These are phyloP conservation scores for Vulpes ferrilata DNA, from an alignment of 2,113 vertebrate genomes.

Conservation along the genomic window DNA sequence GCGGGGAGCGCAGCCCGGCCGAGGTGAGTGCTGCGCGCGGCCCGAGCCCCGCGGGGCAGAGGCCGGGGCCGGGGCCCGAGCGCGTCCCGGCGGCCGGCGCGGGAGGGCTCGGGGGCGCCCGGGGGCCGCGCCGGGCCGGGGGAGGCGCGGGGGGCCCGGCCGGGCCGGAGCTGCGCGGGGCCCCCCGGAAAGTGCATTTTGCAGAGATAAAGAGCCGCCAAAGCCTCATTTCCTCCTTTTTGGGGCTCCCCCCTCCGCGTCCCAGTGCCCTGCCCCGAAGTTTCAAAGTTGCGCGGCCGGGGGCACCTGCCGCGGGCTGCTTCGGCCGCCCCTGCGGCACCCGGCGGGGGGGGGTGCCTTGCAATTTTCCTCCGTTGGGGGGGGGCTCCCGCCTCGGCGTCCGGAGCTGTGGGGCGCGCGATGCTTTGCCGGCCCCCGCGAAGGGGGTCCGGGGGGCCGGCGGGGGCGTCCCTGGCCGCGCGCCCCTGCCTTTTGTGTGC, in stretches of 20 bases:
- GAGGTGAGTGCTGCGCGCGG: slow-evolving; percentile 75
- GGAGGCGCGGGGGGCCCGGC: background rate
- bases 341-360: background rate
- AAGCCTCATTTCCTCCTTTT: background rate
- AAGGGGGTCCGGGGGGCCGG: background rate
- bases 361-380: background rate
- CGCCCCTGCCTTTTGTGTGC: slow-evolving; percentile 16
- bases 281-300: slow-evolving; percentile 73
- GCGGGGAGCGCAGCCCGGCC: slow-evolving; percentile 78
- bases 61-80: background rate
- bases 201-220: background rate
- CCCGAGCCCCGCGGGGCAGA: background rate
- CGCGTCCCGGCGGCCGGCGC: background rate
- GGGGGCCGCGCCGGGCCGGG: background rate
- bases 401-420: background rate
- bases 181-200: background rate
- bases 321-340: background rate
- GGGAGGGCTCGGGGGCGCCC: background rate
- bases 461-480: background rate
- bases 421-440: background rate
- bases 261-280: slow-evolving; percentile 62
- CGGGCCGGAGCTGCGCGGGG: slow-evolving; percentile 42
- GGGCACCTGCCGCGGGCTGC: slow-evolving; percentile 65
- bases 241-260: background rate
- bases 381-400: background rate